A percentile compares a stretch with the other conserved stretches of the same genome.
These are phyloP conservation scores for Parambassis ranga DNA, from an alignment of 2,797 vertebrate species.

Conservation along the genomic window DNA sequence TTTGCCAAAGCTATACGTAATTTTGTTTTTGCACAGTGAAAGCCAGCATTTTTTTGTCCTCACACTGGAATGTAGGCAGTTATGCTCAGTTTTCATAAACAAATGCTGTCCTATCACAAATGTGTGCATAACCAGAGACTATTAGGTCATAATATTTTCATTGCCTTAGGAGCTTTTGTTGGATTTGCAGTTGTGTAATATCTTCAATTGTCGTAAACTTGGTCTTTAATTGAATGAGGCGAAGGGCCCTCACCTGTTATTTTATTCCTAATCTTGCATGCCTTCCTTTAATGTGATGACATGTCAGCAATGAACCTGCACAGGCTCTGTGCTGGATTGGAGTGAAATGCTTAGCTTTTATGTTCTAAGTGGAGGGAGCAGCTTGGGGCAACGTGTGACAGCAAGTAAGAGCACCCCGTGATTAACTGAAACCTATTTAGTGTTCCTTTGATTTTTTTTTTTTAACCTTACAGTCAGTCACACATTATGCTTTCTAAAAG, in stretches of 20 bases:
- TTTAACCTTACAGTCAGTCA: slow-evolving; percentile 41
- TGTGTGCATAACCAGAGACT: background rate
- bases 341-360: slow-evolving; percentile 50
- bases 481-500: slow-evolving; percentile 27
- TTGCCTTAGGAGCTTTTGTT: background rate
- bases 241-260: slow-evolving; percentile 9
- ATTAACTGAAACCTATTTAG: slow-evolving; percentile 63
- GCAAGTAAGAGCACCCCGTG: slow-evolving; percentile 51
- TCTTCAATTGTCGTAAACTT: slow-evolving; percentile 1
- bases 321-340: slow-evolving; percentile 14
- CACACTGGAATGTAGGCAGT: background rate
- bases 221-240: slow-evolving; percentile 7
- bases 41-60: slow-evolving; percentile 4
- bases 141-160: slow-evolving; percentile 6
- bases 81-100: slow-evolving; percentile 8
- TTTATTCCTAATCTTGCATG: slow-evolving; percentile 14
- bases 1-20: slow-evolving; percentile 3
- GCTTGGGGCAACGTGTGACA: slow-evolving; percentile 47
- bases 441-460: slow-evolving; percentile 66
- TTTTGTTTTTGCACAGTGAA: background rate
- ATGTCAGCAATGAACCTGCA: slow-evolving; percentile 42
- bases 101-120: background rate
- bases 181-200: slow-evolving; percentile 8
- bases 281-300: slow-evolving; percentile 37
- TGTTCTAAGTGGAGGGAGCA: slow-evolving; percentile 55